Evolutionary conservation across 2,113 vertebrate species (phyloP).

Genomic region (Hyperopisus bebe): DNA sequence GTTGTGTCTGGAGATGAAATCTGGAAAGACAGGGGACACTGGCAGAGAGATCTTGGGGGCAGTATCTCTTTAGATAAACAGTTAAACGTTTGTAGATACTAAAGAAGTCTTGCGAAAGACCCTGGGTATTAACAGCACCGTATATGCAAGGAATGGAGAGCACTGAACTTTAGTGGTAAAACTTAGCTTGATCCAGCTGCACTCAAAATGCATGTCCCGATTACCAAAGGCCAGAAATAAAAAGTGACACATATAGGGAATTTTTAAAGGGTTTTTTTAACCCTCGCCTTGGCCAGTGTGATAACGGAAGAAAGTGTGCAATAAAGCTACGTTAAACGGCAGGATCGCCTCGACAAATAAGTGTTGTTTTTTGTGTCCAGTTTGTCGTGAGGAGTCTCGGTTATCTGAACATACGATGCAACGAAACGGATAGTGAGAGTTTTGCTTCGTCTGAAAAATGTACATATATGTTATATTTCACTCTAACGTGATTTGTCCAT

Average conservation of each 20-base stretch:
- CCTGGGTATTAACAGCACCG: not conserved
- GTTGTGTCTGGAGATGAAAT: constrained; percentile 14
- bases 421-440: not conserved
- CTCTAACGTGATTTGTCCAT: constrained; percentile 36
- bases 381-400: constrained; percentile 39
- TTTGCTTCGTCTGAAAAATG: constrained; percentile 42
- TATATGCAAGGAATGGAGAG: not conserved
- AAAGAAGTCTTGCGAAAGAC: not conserved
- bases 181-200: not conserved
- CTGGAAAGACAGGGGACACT: not conserved
- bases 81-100: not conserved
- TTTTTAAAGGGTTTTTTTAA: not conserved
- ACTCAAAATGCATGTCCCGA: constrained; percentile 7
- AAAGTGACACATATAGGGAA: not conserved
- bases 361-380: not conserved
- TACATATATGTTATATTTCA: constrained; percentile 50
- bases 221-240: constrained; percentile 12
- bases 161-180: not conserved
- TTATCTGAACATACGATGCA: constrained; percentile 41
- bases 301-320: not conserved
- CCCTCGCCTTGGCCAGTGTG: not conserved
- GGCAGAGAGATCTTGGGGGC: not conserved
- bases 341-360: not conserved
- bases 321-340: not conserved
- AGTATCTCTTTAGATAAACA: not conserved